Percentiles rank a stretch among this genome's conserved stretches.
phyloP scores from a whole-genome alignment of 2,888 invertebrate species.

The Cybosia mesomella region DNA sequence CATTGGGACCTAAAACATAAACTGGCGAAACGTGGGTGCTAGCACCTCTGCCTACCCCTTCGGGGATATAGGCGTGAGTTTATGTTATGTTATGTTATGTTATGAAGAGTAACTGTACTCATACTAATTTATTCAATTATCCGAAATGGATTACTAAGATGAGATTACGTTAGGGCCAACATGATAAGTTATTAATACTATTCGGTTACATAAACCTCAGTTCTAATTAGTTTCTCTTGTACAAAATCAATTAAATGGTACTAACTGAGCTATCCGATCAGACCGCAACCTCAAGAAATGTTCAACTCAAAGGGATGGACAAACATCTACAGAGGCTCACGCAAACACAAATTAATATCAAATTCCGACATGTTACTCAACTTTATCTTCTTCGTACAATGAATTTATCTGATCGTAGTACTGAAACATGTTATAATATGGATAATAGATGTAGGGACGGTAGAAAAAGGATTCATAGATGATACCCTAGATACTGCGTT shows the following conservation, averaged over 20 bases:
- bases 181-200: conserved; percentile 78
- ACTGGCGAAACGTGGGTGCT: too few relatives aligned
- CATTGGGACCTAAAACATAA: too few relatives aligned
- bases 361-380: conserved; percentile 51
- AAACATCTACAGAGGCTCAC: conserved; percentile 54
- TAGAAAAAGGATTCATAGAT: neutral
- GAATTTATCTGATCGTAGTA: neutral
- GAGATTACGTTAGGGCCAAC: conserved; percentile 72
- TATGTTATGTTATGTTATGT: too few relatives aligned
- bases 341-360: conserved; percentile 60
- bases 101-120: conserved; percentile 25
- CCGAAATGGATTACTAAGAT: conserved; percentile 64
- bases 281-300: conserved; percentile 78
- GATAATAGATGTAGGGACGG: neutral
- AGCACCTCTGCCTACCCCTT: too few relatives aligned
- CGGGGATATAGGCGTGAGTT: too few relatives aligned
- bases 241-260: conserved; percentile 84
- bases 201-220: conserved; percentile 82
- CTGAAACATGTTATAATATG: neutral
- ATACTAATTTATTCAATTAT: conserved; percentile 67
- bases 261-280: conserved; percentile 71
- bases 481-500: too few relatives aligned
- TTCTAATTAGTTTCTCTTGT: conserved; percentile 83
- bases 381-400: conserved; percentile 23
- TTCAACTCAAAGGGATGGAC: conserved; percentile 74